Conservation (phyloP, 2,888 invertebrate species). For the Leptothorax acervorum region DNA sequence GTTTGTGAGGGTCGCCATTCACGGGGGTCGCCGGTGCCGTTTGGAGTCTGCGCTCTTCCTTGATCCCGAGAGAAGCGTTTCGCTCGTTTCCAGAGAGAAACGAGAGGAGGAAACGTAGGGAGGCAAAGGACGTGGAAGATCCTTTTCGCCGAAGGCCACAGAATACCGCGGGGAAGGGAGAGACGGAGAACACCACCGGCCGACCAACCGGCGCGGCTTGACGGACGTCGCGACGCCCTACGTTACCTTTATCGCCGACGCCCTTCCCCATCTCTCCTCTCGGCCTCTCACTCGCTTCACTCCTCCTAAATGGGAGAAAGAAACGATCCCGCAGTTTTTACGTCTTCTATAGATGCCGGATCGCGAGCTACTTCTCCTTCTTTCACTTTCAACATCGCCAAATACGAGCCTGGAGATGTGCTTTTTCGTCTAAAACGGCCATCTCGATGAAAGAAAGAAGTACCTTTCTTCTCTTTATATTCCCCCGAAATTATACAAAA, state of each 20-base stretch:
- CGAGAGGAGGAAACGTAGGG: constrained; percentile 67
- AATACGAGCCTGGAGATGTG: constrained; percentile 40
- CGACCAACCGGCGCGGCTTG: constrained; percentile 83
- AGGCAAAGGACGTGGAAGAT: constrained; percentile 72
- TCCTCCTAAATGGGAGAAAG: constrained; percentile 60
- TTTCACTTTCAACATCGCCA: constrained; percentile 55
- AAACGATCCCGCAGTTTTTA: constrained; percentile 59
- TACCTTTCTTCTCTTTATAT: constrained; percentile 19
- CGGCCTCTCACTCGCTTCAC: constrained; percentile 32
- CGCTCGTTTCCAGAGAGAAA: constrained; percentile 72
- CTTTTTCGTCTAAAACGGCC: constrained; percentile 33
- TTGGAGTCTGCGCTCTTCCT: constrained; percentile 84
- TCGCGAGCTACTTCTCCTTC: constrained; percentile 46
- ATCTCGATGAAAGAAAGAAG: constrained; percentile 35
- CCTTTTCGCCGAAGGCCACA: constrained; percentile 69
- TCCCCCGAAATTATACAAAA: constrained; percentile 13
- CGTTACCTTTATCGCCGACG: constrained; percentile 82
- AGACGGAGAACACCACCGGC: constrained; percentile 66
- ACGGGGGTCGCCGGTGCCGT: constrained; percentile 82
- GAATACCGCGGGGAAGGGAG: constrained; percentile 34
- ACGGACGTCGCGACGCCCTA: constrained; percentile 85
- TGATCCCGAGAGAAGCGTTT: constrained; percentile 80
- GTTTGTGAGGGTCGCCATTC: constrained; percentile 85
- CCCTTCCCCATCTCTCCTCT: constrained; percentile 71
- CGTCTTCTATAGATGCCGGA: constrained; percentile 50